phyloP scores from a whole-genome alignment of 1,140 invertebrate species.

The Batillaria attramentaria region DNA sequence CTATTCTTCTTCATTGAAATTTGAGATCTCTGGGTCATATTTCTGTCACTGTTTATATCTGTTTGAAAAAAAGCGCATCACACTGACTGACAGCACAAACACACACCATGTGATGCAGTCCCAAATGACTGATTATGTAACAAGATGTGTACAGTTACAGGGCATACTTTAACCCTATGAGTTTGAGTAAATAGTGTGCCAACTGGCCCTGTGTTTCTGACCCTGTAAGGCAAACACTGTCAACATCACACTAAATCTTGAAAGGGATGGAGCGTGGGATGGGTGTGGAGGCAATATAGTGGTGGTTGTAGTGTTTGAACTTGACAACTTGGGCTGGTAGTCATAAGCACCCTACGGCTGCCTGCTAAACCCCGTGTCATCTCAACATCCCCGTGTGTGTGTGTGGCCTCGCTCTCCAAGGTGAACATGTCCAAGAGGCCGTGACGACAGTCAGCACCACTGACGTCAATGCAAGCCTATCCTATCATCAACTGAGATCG shows the following conservation, averaged over 20 bases:
- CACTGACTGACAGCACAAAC: not conserved
- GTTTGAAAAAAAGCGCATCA: not conserved
- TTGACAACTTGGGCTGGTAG: too few relatives aligned
- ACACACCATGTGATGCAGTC: not conserved
- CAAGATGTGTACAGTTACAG: too few relatives aligned
- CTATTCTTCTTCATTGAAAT: not conserved
- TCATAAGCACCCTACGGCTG: too few relatives aligned
- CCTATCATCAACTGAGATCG: not conserved
- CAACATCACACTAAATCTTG: not conserved
- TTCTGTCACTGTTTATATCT: not conserved
- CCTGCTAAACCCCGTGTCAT: too few relatives aligned
- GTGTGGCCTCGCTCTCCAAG: not conserved
- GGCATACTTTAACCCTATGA: too few relatives aligned
- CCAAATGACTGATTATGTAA: too few relatives aligned
- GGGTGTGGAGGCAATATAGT: not conserved
- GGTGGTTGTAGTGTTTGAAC: not conserved
- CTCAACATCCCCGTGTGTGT: too few relatives aligned
- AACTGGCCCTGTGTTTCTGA: too few relatives aligned
- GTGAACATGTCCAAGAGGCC: slow-evolving; percentile 6
- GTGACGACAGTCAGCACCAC: not conserved
- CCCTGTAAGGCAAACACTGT: too few relatives aligned
- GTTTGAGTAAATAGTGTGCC: too few relatives aligned
- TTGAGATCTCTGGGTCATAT: not conserved
- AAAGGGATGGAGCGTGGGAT: not conserved
- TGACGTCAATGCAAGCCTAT: slow-evolving; percentile 16